phyloP scores from a whole-genome alignment of 2,113 vertebrate genomes.

The Periophthalmodon schlosseri region DNA sequence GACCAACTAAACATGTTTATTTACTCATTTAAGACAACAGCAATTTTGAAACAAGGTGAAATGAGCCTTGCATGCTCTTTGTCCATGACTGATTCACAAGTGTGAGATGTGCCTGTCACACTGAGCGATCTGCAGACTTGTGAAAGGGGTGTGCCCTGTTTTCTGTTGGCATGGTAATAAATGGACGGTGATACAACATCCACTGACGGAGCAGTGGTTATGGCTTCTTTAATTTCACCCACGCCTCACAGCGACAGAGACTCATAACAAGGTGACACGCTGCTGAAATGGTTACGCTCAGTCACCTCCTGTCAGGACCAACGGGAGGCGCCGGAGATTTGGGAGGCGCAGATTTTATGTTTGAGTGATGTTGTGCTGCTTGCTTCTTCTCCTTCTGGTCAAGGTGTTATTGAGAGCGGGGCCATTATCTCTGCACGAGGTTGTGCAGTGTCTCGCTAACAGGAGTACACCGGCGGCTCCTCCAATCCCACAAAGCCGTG shows the following conservation, averaged over 20 bases:
- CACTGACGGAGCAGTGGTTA: conserved; percentile 66
- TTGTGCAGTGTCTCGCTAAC: conserved; percentile 46
- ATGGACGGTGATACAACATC: conserved; percentile 54
- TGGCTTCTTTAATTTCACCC: conserved; percentile 68
- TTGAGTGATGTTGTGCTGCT: conserved; percentile 38
- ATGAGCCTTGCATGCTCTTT: conserved; percentile 48
- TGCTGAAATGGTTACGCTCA: conserved; percentile 61
- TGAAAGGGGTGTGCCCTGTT: conserved; percentile 26
- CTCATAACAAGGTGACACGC: conserved; percentile 68
- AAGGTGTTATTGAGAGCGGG: conserved; percentile 73
- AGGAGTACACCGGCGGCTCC: conserved; percentile 32
- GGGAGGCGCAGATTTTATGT: neutral
- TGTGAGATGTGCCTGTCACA: conserved; percentile 70
- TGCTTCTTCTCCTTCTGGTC: conserved; percentile 58
- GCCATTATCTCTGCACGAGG: conserved; percentile 64
- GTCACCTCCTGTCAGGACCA: conserved; percentile 49
- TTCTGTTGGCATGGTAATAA: conserved; percentile 59
- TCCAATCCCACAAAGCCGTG: conserved; percentile 51
- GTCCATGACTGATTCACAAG: conserved; percentile 62
- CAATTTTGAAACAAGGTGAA: conserved; percentile 20
- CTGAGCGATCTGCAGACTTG: conserved; percentile 66
- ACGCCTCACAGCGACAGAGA: conserved; percentile 61
- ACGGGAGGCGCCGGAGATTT: conserved; percentile 21
- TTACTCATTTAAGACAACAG: conserved; percentile 35
- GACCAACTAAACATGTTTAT: conserved; percentile 23